Percentiles rank a stretch among this genome's conserved stretches.
These are phyloP conservation scores for Orius laevigatus DNA, from an alignment of 1,140 invertebrate species.

Conservation along the genomic window DNA sequence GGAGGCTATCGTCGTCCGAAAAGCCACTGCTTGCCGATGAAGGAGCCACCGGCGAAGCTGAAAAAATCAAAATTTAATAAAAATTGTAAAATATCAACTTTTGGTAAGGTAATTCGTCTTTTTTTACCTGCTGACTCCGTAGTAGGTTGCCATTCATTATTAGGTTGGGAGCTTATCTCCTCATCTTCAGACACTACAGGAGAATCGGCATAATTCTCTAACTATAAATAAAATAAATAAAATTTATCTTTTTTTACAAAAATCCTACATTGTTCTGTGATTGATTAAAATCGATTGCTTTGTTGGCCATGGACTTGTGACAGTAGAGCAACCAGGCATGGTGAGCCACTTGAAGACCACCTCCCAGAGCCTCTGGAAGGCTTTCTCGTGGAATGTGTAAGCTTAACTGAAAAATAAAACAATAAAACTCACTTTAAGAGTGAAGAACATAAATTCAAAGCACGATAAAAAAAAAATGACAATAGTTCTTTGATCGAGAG, in stretches of 20 bases:
- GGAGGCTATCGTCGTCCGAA: conserved; percentile 72
- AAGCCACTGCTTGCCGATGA: conserved; percentile 68
- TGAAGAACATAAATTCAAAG: no score
- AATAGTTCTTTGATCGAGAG: no score
- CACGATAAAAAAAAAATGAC: no score
- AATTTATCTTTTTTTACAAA: neutral
- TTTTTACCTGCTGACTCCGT: conserved; percentile 15
- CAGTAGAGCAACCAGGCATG: conserved; percentile 79
- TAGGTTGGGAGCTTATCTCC: conserved; percentile 20
- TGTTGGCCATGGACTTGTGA: conserved; percentile 39
- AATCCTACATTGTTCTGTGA: neutral
- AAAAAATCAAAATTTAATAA: conserved; percentile 1
- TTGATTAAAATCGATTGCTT: conserved; percentile 11
- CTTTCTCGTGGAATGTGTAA: conserved; percentile 65
- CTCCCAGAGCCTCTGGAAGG: conserved; percentile 72
- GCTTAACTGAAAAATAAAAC: conserved; percentile 37
- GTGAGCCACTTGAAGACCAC: conserved; percentile 56
- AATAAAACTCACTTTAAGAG: neutral
- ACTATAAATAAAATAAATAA: neutral
- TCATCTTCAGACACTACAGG: conserved; percentile 21
- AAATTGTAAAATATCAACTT: neutral
- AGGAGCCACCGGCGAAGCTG: conserved; percentile 28
- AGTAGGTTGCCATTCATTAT: conserved; percentile 16
- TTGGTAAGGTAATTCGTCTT: neutral
- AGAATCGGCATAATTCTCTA: conserved; percentile 14